Evolutionary conservation across 2,113 vertebrate species (phyloP).

Genomic region (Pavo muticus): DNA sequence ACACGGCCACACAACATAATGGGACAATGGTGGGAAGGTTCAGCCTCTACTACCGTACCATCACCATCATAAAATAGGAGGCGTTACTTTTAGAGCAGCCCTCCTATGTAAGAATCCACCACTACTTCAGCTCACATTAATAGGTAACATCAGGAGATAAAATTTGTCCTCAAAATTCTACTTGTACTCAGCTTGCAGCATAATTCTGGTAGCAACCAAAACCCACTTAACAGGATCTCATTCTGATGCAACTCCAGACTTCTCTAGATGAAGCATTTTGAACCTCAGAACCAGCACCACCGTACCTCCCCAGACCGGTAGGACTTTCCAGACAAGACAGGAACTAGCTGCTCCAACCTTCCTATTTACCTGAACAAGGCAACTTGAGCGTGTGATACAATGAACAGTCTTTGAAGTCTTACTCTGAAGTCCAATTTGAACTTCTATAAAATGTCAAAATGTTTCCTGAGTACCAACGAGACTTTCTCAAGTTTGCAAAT

Average conservation of each 20-base stretch:
- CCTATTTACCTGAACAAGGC: background rate
- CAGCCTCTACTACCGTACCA: too few species aligned
- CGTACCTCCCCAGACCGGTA: background rate
- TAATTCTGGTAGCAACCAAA: background rate
- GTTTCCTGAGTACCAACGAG: background rate
- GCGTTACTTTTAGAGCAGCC: too few species aligned
- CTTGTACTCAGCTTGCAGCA: background rate
- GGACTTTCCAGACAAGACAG: background rate
- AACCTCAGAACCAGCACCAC: background rate
- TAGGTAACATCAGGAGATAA: background rate
- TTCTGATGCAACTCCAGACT: background rate
- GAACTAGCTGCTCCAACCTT: background rate
- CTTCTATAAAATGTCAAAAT: background rate
- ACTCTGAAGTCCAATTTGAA: background rate
- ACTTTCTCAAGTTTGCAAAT: background rate
- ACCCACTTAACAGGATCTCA: background rate
- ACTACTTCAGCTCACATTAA: background rate
- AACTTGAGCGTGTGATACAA: background rate
- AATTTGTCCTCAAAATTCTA: background rate
- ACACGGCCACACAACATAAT: too few species aligned
- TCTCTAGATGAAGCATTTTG: background rate
- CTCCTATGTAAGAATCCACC: background rate
- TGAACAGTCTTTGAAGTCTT: background rate
- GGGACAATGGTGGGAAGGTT: too few species aligned
- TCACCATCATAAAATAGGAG: too few species aligned